Base-by-base conservation (phyloP, 1,140 invertebrate species). In the Helicoverpa zea region DNA sequence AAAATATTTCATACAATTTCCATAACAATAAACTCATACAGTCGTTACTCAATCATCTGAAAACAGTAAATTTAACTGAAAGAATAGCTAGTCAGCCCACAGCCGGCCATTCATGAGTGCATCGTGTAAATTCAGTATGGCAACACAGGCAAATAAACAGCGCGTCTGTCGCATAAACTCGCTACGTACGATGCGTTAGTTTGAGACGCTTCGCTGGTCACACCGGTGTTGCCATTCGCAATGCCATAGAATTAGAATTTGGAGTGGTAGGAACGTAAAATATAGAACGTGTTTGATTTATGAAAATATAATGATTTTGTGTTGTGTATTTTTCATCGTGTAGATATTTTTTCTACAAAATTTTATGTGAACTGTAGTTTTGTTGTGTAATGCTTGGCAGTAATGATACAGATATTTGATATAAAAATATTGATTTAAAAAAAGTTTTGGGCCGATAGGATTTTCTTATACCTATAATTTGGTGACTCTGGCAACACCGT, bases 151-250 rank as follows among this genome's bases (percentile, higher is more conserved):
- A 74, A 81, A 81, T 81, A 81, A 81, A 81, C 80, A 77, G 54
- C 58, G 61, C 30, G 47, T 54, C 74, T 77, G 80, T 81, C 74
- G 74, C 80, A 83, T 76, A 83, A 76, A 76, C 81, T 74, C 59
- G 58, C 51, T 63, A 74, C 77, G 73, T 72, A 80, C 79, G 74
- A 80, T 35, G 74, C 74, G 79, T 80, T 80, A 64, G 81, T 61
- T 80, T 80, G 72, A 64, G 72, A 54, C 73, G 82, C 63, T 80
- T 70, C 30, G 78, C 64, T 83, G 72, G 63, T 54, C 73, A 61
- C 70, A 43, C 59, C 54, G 70, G 52, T 52, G 47, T 73, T 73
- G 70, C 70, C 29, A 73, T 35, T 58, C 68, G 68, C 68, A 72
- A 72, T 72, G 14, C 49, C 68, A 72, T 72, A 68, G 68, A 72